A percentile compares a stretch with the other conserved stretches of the same genome.
Conservation (phyloP, 2,888 invertebrate genomes). For the Agrypnus murinus region DNA sequence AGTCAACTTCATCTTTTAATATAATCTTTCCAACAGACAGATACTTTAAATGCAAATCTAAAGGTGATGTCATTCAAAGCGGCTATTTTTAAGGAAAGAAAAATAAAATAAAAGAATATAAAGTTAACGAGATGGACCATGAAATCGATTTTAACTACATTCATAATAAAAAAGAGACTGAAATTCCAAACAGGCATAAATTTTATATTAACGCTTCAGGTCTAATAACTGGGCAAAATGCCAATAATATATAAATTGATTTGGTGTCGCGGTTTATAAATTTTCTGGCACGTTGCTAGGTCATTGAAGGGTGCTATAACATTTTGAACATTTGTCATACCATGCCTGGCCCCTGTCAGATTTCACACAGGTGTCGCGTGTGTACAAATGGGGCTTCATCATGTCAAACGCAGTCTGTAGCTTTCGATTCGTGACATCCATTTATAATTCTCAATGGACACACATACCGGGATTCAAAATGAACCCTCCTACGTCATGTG, state of each 20-base stretch:
- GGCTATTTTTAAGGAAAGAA: too few relatives aligned
- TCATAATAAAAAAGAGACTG: too few relatives aligned
- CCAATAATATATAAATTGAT: slow-evolving; percentile 29
- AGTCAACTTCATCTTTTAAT: too few relatives aligned
- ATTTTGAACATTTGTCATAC: slow-evolving; percentile 36
- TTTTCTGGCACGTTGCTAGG: slow-evolving; percentile 35
- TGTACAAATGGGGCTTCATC: slow-evolving; percentile 38
- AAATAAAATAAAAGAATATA: too few relatives aligned
- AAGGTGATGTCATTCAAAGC: too few relatives aligned
- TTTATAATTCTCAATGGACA: slow-evolving; percentile 25
- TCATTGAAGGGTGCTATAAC: slow-evolving; percentile 35
- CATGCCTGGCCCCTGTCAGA: slow-evolving; percentile 32
- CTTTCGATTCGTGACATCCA: slow-evolving; percentile 34
- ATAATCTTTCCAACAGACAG: too few relatives aligned
- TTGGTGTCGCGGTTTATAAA: slow-evolving; percentile 21
- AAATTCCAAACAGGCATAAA: too few relatives aligned
- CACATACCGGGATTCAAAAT: slow-evolving; percentile 6
- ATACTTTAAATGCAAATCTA: too few relatives aligned
- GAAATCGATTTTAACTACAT: too few relatives aligned
- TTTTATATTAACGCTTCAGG: too few relatives aligned
- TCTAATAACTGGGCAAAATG: slow-evolving; percentile 18
- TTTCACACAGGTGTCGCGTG: slow-evolving; percentile 27
- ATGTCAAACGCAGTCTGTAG: slow-evolving; percentile 37
- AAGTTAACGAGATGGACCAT: too few relatives aligned
- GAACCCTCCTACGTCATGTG: not conserved